Evolutionary conservation across 2,888 invertebrate genomes (phyloP).

Genomic region (Eupithecia abbreviata): DNA sequence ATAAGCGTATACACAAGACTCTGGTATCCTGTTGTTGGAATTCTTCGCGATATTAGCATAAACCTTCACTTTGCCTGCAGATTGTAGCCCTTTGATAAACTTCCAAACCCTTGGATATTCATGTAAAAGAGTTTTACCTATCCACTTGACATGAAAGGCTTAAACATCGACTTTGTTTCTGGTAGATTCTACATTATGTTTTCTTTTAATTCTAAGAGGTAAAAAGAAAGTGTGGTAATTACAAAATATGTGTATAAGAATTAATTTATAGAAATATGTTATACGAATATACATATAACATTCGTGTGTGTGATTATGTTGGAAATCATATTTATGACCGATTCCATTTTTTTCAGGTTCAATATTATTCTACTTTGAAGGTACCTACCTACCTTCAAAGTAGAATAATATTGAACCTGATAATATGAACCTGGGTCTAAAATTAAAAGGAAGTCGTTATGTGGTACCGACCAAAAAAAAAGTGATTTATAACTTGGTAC

Average conservation of each 20-base stretch:
- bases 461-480: not conserved
- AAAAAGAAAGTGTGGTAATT: too few relatives aligned
- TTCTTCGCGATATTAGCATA: slow-evolving; percentile 30
- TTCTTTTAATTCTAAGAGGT: not conserved
- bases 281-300: too few relatives aligned
- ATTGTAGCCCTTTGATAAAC: slow-evolving; percentile 26
- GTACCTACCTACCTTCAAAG: too few relatives aligned
- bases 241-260: too few relatives aligned
- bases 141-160: slow-evolving; percentile 2
- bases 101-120: slow-evolving; percentile 14
- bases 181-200: not conserved
- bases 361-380: not conserved
- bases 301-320: too few relatives aligned
- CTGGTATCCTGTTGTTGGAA: slow-evolving; percentile 24
- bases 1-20: slow-evolving; percentile 13
- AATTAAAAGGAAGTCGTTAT: not conserved
- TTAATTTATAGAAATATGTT: too few relatives aligned
- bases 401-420: too few relatives aligned
- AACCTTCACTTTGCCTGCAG: slow-evolving; percentile 27
- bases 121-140: slow-evolving; percentile 7
- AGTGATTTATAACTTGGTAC: not conserved
- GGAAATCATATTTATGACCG: not conserved
- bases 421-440: too few relatives aligned
- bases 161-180: not conserved
- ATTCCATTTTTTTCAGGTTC: not conserved